These are phyloP conservation scores for Isotomurus palustris DNA, from an alignment of 2,888 invertebrate genomes.

Conservation along the genomic window DNA sequence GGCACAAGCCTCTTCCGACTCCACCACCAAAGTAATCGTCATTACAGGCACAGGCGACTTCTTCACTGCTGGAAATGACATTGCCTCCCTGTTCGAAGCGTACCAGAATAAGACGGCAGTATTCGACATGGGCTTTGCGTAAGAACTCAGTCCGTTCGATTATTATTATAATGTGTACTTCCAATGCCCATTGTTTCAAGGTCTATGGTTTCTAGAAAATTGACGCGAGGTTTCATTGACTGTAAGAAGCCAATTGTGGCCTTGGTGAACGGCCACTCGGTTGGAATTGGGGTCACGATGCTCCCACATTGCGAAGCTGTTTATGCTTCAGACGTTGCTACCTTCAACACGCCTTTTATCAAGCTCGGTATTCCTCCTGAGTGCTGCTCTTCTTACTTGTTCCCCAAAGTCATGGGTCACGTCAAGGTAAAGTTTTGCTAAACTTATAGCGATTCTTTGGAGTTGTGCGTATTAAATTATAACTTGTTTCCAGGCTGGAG, in stretches of 20 bases:
- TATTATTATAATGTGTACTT: background rate
- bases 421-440: conserved; percentile 57
- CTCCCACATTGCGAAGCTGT: conserved; percentile 80
- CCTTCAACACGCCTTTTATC: conserved; percentile 83
- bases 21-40: conserved; percentile 14
- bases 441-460: background rate
- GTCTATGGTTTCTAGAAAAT: conserved; percentile 54
- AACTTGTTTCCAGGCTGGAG: conserved; percentile 52
- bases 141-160: background rate
- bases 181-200: background rate
- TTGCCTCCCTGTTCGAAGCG: conserved; percentile 49
- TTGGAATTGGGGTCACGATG: conserved; percentile 82
- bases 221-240: conserved; percentile 70
- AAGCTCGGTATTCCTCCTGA: conserved; percentile 78
- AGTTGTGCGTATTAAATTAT: too few relatives aligned
- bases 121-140: background rate
- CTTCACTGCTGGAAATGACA: conserved; percentile 81
- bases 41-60: conserved; percentile 72
- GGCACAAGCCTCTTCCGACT: conserved; percentile 8
- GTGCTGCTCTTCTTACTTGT: conserved; percentile 79
- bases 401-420: conserved; percentile 76
- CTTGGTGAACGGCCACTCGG: conserved; percentile 89
- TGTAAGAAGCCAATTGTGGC: conserved; percentile 83
- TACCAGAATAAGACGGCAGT: conserved; percentile 46
- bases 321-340: conserved; percentile 81